Evolutionary conservation across 2,797 vertebrate genomes (phyloP), one percentile per base, ranked within the genome.

Genomic region (Parambassis ranga): DNA sequence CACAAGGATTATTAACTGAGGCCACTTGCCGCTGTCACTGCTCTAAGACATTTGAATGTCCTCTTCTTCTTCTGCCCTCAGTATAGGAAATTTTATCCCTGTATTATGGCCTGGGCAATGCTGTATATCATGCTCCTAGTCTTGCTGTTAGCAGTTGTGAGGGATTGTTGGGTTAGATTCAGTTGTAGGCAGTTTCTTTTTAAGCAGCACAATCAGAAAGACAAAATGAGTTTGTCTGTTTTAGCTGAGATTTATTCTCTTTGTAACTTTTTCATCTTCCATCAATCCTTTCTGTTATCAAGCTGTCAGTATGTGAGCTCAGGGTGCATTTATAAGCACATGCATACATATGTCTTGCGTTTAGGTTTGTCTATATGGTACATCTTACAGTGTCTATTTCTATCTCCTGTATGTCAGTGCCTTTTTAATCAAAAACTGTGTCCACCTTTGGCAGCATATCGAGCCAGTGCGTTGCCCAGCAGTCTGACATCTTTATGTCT

Each of bases 1-100:
- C 81, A 84, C 83, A 75, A 72, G 79, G 71, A 73, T 85, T 83
- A 83, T 86, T 74, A 85, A 81, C 73, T 71, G 9, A 33, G 68
- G 71, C 69, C 74, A 77, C 70, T 85, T 72, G 65, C 61, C 4
- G 49, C 67, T 81, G 80, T 84, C 77, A 60, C 33, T 36, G 43
- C 59, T 59, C 28, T 30, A 37, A 76, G 50, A 82, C 23, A 20
- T 76, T 81, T 81, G 59, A 75, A 62, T 10, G 37, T 77, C 51
- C 57, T 79, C 58, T 67, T 70, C 48, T 57, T n/a, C n/a, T n/a
- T n/a, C 37, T 62, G 65, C 65, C 52, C 64, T 77, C 71, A 59
- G 50, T 63, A 50, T 38, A 38, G 71, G 51, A 74, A 52, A 61
- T 77, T 72, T 81, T 81, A 85, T 85, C 84, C 75, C 46, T 65